Base-by-base conservation (phyloP, 2,888 invertebrate genomes). In the Melieria picta region DNA sequence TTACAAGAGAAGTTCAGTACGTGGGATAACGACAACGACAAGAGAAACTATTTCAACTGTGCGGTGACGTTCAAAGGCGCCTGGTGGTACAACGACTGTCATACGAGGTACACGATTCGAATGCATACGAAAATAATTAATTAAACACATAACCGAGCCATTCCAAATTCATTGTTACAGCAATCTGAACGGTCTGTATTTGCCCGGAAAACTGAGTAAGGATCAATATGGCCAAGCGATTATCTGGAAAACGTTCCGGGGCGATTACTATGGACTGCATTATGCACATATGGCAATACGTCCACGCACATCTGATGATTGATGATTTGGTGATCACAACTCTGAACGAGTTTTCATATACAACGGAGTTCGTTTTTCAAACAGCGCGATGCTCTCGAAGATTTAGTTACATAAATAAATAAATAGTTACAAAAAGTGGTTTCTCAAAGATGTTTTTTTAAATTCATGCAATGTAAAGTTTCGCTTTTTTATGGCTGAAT, bases 61-160 rank as follows among this genome's bases (percentile, higher is more conserved):
- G 60, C 60, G 7, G 11, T 7, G 3, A 6, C 7, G 11, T 42
- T 45, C 42, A 60, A 6, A 5, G 60, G 60, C 4, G 60, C 60
- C 46, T 60, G 60, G 60, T 60, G 60, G 60, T 60, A 60, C 46
- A 0, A 43, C 0, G 1, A 5, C 5, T 60, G 60, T 43, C n/a
- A 5, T 45, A 0, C 0, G 4, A 60, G 60, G 60, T 58, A 16
- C n/a, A 16, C 16, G 16, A 16, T 16, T 16, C 16, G 16, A 16
- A 1, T 16, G 16, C 16, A 16, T 16, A 16, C 16, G 16, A 30
- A 5, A 10, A 4, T 11, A 2, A 1, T 60, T 5, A 11, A 42
- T 42, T 0, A 42, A n/a, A 4, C n/a, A 43, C 3, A 0, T 0
- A 42, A 43, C 6, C 0, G n/a, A 9, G 1, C 5, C n/a, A n/a